phyloP scores from a whole-genome alignment of 1,140 invertebrate species.

The Drosophila baimaii region DNA sequence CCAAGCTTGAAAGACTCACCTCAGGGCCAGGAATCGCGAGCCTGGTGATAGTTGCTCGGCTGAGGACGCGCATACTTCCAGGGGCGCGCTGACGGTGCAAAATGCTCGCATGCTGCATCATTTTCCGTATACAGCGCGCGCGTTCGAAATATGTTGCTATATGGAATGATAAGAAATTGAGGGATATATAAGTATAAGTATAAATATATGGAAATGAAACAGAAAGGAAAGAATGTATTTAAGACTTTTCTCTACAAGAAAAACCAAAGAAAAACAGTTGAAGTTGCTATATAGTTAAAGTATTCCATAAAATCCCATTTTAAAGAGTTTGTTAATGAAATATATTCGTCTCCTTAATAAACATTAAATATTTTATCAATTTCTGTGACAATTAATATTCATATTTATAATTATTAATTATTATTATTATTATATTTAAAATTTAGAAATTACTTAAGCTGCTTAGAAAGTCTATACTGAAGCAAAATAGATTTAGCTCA shows the following conservation, averaged over 20 bases:
- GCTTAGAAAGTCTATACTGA: too few species aligned
- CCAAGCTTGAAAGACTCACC: constrained; percentile 47
- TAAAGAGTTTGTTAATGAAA: accelerated
- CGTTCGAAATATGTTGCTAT: constrained; percentile 82
- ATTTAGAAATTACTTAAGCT: not conserved
- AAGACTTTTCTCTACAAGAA: not conserved
- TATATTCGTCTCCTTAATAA: not conserved
- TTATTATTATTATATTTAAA: too few species aligned
- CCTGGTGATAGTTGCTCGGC: constrained; percentile 84
- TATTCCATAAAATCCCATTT: not conserved
- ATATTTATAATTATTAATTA: not conserved
- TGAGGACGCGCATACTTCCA: constrained; percentile 85
- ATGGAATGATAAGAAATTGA: not conserved
- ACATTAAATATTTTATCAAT: not conserved
- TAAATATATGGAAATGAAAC: not conserved
- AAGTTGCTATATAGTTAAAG: not conserved
- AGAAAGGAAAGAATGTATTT: not conserved
- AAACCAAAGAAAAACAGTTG: not conserved
- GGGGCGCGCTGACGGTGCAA: constrained; percentile 85
- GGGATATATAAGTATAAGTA: too few species aligned
- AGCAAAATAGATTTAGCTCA: not conserved
- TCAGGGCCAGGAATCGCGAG: constrained; percentile 84
- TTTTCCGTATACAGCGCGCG: constrained; percentile 84
- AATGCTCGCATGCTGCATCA: constrained; percentile 85
- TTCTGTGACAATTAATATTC: not conserved